Conservation (phyloP, 2,113 vertebrate genomes). For the Nothocercus nigrocapillus region DNA sequence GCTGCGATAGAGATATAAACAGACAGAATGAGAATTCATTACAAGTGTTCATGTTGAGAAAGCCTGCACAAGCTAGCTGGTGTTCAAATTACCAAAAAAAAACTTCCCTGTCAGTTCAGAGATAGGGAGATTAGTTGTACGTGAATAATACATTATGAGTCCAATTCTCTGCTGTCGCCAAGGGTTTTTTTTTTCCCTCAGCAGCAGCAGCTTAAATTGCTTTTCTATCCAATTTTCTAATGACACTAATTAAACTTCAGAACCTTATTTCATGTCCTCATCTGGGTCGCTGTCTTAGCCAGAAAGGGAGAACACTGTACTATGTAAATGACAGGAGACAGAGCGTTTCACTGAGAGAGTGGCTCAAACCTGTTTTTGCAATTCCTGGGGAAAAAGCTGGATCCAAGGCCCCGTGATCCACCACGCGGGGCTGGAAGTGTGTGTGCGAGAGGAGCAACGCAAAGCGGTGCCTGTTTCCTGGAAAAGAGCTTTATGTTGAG, state of each 20-base stretch:
- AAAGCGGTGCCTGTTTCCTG: background rate
- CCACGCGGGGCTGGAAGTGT: background rate
- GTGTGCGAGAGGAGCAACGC: accelerated
- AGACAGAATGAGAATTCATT: background rate
- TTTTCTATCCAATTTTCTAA: background rate
- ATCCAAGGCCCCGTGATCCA: background rate
- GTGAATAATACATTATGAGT: background rate
- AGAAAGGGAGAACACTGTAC: background rate
- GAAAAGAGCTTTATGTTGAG: accelerated
- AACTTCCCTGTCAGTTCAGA: background rate
- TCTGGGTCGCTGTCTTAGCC: background rate
- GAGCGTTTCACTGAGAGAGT: background rate
- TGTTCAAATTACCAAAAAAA: constrained; percentile 13
- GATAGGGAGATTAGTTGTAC: background rate
- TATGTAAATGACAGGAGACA: background rate
- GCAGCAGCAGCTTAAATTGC: background rate
- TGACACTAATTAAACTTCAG: background rate
- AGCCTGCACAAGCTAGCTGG: background rate
- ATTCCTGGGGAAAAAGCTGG: background rate
- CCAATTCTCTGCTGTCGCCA: background rate
- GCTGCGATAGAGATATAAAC: background rate
- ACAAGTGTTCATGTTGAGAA: background rate
- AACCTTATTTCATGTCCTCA: background rate
- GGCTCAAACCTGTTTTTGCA: background rate
- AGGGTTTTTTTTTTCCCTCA: background rate